Evolutionary conservation across 2,113 vertebrate species (phyloP).

Genomic region (Corythoichthys intestinalis): DNA sequence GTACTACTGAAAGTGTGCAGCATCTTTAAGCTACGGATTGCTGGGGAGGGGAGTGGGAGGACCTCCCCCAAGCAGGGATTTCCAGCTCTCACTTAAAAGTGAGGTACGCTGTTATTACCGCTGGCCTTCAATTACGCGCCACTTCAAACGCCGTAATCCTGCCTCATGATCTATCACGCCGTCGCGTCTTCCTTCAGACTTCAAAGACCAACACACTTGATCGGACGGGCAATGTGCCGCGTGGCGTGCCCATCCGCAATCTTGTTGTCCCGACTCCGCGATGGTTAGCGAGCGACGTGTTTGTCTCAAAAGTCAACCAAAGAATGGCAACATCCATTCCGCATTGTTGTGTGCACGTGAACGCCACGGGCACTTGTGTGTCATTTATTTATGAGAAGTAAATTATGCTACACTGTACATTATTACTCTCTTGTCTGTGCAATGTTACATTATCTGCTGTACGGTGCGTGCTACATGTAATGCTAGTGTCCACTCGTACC

Average conservation of each 20-base stretch:
- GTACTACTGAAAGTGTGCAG: not conserved
- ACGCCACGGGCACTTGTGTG: constrained; percentile 47
- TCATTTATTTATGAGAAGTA: constrained; percentile 71
- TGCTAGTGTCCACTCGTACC: constrained; percentile 50
- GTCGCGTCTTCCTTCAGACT: constrained; percentile 19
- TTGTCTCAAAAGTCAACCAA: not conserved
- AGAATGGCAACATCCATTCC: not conserved
- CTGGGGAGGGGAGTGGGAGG: not conserved
- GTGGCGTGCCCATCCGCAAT: constrained; percentile 7
- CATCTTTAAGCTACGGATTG: not conserved
- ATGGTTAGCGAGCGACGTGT: not conserved
- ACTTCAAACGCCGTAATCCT: constrained; percentile 41
- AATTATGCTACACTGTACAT: constrained; percentile 50
- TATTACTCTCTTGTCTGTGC: constrained; percentile 53
- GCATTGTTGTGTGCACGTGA: not conserved
- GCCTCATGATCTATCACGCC: constrained; percentile 34
- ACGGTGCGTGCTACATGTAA: constrained; percentile 51
- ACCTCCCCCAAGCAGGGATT: constrained; percentile 4
- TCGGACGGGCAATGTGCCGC: constrained; percentile 35
- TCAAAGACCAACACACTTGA: constrained; percentile 16
- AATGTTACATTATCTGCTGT: constrained; percentile 50
- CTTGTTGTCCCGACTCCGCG: not conserved
- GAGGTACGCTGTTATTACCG: constrained; percentile 31
- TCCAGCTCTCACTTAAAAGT: constrained; percentile 32
- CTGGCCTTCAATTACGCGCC: constrained; percentile 32